A percentile compares a stretch with the other conserved stretches of the same genome.
Conservation (phyloP, 2,888 invertebrate species). For the Chorisops tibialis region DNA sequence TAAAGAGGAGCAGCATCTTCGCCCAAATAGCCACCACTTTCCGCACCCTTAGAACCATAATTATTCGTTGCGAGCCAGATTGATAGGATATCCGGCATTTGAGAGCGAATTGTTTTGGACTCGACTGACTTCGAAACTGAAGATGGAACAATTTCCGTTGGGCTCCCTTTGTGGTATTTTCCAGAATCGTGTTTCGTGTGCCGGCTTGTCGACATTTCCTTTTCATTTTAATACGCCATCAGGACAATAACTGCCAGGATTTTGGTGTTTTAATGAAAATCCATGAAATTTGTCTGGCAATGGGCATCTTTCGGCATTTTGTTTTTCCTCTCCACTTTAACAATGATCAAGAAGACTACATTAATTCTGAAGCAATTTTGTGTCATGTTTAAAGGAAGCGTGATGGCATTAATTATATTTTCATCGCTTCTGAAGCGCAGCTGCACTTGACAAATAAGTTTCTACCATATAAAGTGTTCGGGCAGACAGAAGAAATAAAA, state of each 20-base stretch:
- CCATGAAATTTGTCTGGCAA: too few relatives aligned
- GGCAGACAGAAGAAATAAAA: too few relatives aligned
- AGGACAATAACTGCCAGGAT: too few relatives aligned
- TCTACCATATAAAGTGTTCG: not conserved
- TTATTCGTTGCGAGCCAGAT: constrained; percentile 8
- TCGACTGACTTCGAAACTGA: not conserved
- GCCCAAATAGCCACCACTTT: not conserved
- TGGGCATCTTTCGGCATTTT: too few relatives aligned
- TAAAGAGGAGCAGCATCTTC: not conserved
- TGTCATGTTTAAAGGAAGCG: too few relatives aligned
- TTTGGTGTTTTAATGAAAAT: too few relatives aligned
- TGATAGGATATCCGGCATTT: constrained; percentile 21
- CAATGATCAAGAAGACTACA: too few relatives aligned
- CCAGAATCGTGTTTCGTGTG: not conserved
- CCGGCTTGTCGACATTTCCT: not conserved
- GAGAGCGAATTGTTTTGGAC: constrained; percentile 10
- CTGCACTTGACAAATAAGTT: constrained; percentile 27
- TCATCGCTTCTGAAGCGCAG: constrained; percentile 7
- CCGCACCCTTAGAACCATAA: not conserved
- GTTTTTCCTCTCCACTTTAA: too few relatives aligned
- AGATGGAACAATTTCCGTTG: constrained; percentile 18
- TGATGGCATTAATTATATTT: constrained; percentile 9
- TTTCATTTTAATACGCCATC: not conserved
- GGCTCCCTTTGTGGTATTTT: constrained; percentile 17
- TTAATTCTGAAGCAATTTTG: too few relatives aligned